Evolutionary conservation across 2,797 vertebrate species (phyloP), one percentile per base, ranked within the genome.

Genomic region (Diplodus sargus): DNA sequence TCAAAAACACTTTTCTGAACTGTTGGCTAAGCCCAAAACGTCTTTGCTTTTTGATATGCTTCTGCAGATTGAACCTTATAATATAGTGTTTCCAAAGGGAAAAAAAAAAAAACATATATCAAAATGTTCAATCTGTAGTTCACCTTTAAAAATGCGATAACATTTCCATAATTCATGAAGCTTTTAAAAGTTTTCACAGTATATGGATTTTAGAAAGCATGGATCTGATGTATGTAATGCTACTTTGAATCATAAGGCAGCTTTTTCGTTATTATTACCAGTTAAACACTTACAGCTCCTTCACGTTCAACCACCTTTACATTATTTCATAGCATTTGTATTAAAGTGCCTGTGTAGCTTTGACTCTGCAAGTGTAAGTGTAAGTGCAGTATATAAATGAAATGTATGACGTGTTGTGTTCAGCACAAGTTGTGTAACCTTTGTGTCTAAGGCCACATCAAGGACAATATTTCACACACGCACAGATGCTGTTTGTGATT

Each of bases 401-500:
- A 39, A 66, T 54, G 1, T 42, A 57, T 14, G 4, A 54, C 14
- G 2, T 45, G 39, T 22, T 28, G 28, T 42, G 30, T 48, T 69
- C 75, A 56, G 49, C 8, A 56, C 79, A 64, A 66, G 62, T 69
- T 85, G 61, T 64, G 20, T 66, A 71, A 64, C 66, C 67, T 77
- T 51, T 60, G 30, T 49, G 23, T 80, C 52, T 15, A 57, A 59
- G 60, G 62, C 58, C 43, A 34, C 49, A 73, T 47, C 78, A 78
- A 89, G 78, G 86, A 62, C 74, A 3, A 43, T 43, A 77, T 80
- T 75, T 78, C 87, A 78, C 62, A 72, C 73, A 67, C 20, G 5
- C 71, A 66, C 62, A 73, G 72, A 73, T 65, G 78, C 51, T n/a
- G 22, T 71, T 76, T 76, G 81, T 74, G 71, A 89, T 85, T 86